phyloP scores from a whole-genome alignment of 2,797 vertebrate species.

The Bufotes viridis region DNA sequence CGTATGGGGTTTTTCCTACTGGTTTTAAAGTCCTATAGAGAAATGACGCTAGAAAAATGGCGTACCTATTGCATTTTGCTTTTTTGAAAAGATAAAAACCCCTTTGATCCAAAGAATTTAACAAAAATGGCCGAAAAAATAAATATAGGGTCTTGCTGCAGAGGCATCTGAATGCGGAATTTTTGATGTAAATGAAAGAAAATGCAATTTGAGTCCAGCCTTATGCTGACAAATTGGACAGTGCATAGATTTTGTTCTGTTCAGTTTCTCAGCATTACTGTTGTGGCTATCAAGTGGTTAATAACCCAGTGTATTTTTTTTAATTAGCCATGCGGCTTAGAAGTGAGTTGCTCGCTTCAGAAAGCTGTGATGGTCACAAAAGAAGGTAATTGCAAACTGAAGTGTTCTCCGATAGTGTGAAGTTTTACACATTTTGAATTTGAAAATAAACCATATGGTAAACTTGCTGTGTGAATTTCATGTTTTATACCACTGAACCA shows the following conservation, averaged over 20 bases:
- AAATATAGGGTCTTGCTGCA: too few relatives aligned
- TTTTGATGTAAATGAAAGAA: not conserved
- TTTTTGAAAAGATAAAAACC: too few relatives aligned
- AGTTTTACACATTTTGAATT: not conserved
- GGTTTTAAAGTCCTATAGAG: too few relatives aligned
- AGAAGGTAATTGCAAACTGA: conserved; percentile 16
- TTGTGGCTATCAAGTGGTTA: not conserved
- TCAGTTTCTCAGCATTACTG: not conserved
- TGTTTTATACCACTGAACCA: not conserved
- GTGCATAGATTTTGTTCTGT: not conserved
- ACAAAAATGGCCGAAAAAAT: too few relatives aligned
- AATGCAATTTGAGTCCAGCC: not conserved
- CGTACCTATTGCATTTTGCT: too few relatives aligned
- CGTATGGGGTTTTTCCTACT: too few relatives aligned
- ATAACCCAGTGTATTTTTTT: not conserved
- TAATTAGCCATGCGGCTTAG: conserved; percentile 12
- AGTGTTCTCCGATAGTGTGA: not conserved
- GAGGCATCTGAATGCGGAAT: too few relatives aligned
- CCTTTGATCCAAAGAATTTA: too few relatives aligned
- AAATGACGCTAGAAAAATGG: too few relatives aligned
- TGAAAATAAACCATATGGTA: not conserved
- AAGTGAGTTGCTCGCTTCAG: not conserved
- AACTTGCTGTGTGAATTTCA: not conserved
- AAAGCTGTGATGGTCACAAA: conserved; percentile 1
- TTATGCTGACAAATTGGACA: not conserved